Percentiles rank a stretch among this genome's conserved stretches.
phyloP scores from a whole-genome alignment of 2,797 vertebrate species.

The Tachyglossus aculeatus region DNA sequence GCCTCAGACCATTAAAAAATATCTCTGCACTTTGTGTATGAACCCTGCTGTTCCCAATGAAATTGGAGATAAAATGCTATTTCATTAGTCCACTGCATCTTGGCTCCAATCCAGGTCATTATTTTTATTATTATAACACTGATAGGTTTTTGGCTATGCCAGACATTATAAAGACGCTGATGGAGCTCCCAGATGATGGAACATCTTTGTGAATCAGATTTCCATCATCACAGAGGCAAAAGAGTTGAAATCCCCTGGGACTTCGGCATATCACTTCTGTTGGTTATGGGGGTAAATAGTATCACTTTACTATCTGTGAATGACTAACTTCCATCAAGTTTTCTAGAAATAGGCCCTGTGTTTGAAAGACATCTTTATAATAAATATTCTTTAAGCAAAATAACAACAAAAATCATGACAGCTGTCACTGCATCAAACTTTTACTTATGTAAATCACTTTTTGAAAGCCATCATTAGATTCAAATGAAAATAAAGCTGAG shows the following conservation, averaged over 20 bases:
- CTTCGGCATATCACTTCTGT: slow-evolving; percentile 32
- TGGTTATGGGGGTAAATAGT: slow-evolving; percentile 5
- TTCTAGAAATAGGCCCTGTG: slow-evolving; percentile 36
- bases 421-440: slow-evolving; percentile 55
- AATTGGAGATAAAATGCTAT: neutral
- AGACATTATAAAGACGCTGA: neutral
- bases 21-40: neutral
- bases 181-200: neutral
- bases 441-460: slow-evolving; percentile 49
- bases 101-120: slow-evolving; percentile 3
- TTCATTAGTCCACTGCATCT: neutral
- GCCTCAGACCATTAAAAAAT: neutral
- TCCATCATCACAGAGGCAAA: slow-evolving; percentile 14
- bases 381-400: slow-evolving; percentile 56
- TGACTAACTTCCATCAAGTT: slow-evolving; percentile 45
- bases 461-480: slow-evolving; percentile 63
- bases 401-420: slow-evolving; percentile 47
- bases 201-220: slow-evolving; percentile 1
- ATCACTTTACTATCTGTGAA: slow-evolving; percentile 21
- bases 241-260: slow-evolving; percentile 5
- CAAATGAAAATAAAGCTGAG: slow-evolving; percentile 69
- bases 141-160: neutral
- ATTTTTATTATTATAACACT: neutral
- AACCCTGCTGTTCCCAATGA: neutral
- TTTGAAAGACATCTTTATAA: slow-evolving; percentile 44